These are phyloP conservation scores for Heteromurus nitidus DNA, from an alignment of 2,888 invertebrate species.

Conservation along the genomic window DNA sequence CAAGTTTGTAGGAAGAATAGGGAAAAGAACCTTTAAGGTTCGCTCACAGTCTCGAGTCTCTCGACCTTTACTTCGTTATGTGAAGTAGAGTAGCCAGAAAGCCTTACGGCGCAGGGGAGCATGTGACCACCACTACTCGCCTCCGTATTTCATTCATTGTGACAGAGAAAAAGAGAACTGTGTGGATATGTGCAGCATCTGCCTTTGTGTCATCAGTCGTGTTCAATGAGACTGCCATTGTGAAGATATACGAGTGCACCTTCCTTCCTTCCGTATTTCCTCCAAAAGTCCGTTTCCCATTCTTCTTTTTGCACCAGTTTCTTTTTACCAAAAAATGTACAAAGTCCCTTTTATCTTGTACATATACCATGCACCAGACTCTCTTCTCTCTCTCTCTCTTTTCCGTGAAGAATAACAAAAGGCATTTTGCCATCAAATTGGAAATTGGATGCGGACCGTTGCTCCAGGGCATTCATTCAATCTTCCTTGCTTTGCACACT, in stretches of 20 bases:
- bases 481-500: slow-evolving; percentile 45
- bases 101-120: neutral
- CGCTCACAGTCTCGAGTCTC: no score
- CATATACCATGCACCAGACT: neutral
- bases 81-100: neutral
- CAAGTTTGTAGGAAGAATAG: no score
- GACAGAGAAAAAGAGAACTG: slow-evolving; percentile 10
- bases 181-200: slow-evolving; percentile 26
- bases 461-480: slow-evolving; percentile 69
- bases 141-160: neutral
- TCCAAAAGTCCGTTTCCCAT: neutral
- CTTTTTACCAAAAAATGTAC: no score
- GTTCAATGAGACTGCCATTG: slow-evolving; percentile 25
- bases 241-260: neutral
- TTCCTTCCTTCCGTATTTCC: neutral
- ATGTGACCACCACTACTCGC: neutral
- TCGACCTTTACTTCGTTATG: no score
- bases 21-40: no score
- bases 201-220: slow-evolving; percentile 46
- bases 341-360: neutral
- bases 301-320: no score
- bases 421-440: slow-evolving; percentile 64
- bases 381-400: slow-evolving; percentile 9
- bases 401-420: slow-evolving; percentile 46
- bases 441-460: slow-evolving; percentile 71